Base-by-base conservation (phyloP, 2,113 vertebrate species). In the Sceloporus tristichus region DNA sequence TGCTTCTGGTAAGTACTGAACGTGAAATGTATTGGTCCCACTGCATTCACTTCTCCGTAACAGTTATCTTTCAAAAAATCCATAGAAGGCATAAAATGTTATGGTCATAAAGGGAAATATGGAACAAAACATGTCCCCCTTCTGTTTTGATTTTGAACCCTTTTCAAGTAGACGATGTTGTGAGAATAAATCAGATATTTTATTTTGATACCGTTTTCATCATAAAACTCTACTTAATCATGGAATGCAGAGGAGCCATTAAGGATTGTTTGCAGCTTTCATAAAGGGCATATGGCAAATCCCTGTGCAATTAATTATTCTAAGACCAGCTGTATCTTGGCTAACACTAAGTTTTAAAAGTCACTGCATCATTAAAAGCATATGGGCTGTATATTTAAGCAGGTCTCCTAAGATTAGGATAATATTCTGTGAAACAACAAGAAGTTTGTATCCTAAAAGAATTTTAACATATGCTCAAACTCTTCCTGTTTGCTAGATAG, bases 21-120 rank as follows among this genome's bases (percentile, higher is more conserved):
- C 23, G 38, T 59, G 34, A 79, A 88, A 77, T 79, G 82, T 59
- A 79, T 6, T 76, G 1, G 84, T 38, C 23, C 70, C 0, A 0
- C 1, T 79, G 79, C 0, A 2, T 59, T 78, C 74, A 79, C 27
- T 53, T 54, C 65, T 40, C 48, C 0, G 3, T 5, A 87, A 62
- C 2, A 90, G 77, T 29, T 38, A 5, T 16, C 74, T 79, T 21
- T 29, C 23, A 85, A 75, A 5, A 79, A 70, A 71, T 14, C 16
- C 23, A 42, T 0, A 0, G 21, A 85, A 71, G 25, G 85, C 19
- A 76, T 66, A 88, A 85, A 54, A 56, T 11, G 27, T 7, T 25
- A 91, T 38, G 53, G 56, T 86, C 87, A 56, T 75, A 10, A 48
- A 89, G 85, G 40, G 7, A 73, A 91, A 54, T 42, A 13, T 16